Evolutionary conservation across 2,797 vertebrate species (phyloP).

Genomic region (Pristis pectinata): DNA sequence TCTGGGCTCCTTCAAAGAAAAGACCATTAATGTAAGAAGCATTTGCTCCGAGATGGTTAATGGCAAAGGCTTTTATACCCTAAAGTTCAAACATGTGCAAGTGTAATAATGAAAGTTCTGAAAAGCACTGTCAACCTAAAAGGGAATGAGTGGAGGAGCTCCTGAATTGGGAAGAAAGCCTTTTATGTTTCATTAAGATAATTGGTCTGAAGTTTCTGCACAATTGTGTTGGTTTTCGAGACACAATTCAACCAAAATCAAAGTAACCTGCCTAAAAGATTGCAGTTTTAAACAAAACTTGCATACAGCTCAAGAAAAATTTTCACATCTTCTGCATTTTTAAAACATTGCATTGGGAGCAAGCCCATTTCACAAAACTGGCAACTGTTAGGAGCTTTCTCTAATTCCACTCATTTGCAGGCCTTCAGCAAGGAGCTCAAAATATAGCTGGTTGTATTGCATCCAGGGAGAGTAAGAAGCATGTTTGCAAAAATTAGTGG

Average conservation of each 20-base stretch:
- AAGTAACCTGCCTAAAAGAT: neutral
- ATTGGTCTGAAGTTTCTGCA: neutral
- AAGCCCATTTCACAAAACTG: neutral
- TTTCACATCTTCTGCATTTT: neutral
- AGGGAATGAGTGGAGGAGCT: constrained; percentile 15
- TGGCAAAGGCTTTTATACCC: neutral
- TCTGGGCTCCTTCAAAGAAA: neutral
- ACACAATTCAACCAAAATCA: neutral
- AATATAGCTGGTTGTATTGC: neutral
- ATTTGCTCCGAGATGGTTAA: neutral
- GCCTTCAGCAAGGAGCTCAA: neutral
- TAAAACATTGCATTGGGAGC: neutral
- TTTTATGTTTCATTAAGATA: constrained; percentile 34
- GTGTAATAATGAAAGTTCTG: constrained; percentile 19
- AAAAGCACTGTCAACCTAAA: constrained; percentile 32
- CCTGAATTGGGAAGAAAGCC: constrained; percentile 3
- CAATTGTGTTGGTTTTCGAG: neutral
- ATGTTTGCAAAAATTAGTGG: neutral
- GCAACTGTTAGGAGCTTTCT: too few relatives aligned
- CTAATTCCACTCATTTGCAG: neutral
- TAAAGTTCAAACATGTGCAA: neutral
- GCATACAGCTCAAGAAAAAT: neutral
- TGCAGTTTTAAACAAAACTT: neutral
- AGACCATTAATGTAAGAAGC: constrained; percentile 19
- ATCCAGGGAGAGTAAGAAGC: neutral